Evolutionary conservation across 2,797 vertebrate genomes (phyloP), one percentile per base, ranked within the genome.

Genomic region (Lycodopsis pacificus): DNA sequence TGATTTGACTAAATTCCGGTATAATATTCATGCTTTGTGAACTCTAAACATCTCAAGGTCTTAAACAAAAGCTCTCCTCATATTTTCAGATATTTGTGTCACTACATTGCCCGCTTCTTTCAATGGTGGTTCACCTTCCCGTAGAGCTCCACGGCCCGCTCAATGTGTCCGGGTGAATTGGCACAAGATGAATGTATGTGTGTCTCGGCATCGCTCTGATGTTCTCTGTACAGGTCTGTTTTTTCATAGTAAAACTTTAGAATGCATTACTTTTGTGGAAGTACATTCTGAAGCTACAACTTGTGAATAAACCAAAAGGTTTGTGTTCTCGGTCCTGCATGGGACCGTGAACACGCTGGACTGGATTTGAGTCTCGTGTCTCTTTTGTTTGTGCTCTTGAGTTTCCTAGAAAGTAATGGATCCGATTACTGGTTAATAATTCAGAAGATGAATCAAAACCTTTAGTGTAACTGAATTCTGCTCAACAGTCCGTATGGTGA

Each of bases 251-350:
- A 63, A 81, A 76, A 84, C 20, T 77, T 67, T 71, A 80, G 70
- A 71, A 68, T 73, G 61, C 67, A 66, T 72, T 83, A 66, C 17
- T 19, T 87, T 81, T 64, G 51, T 54, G 79, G 67, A 80, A 71
- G 59, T 73, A 78, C 48, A 72, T 82, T 49, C 57, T 71, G 82
- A 88, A 65, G 54, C 61, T 65, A 42, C 70, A 76, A 51, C 42
- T 83, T 76, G 57, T 79, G 72, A 88, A 86, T 86, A 86, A 89
- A 89, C 76, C 79, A 78, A 80, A 82, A 78, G 75, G 46, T 73
- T 80, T 73, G 76, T 73, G 73, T 77, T 84, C 80, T 68, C 7
- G 14, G 69, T 71, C 65, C 73, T 54, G 49, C 12, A 10, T 15
- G 30, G 76, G 76, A 57, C 5, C 12, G 9, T 10, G 67, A 73